Conservation (phyloP, 2,113 vertebrate species). For the Isurus oxyrinchus region DNA sequence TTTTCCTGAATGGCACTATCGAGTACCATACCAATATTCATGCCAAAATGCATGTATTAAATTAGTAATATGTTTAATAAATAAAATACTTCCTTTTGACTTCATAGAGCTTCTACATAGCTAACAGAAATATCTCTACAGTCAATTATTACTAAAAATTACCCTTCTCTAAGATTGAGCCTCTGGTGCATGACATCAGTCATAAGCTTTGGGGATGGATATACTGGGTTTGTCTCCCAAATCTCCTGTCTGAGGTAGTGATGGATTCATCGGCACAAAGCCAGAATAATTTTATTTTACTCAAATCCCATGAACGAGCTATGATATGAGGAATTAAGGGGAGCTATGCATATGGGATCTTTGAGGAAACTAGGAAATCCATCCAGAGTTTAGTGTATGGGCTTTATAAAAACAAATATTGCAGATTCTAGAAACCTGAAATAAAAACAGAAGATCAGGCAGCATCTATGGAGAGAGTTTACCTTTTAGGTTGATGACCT, state of each 20-base stretch:
- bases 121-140: neutral
- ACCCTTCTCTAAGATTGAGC: neutral
- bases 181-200: neutral
- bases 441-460: too few relatives aligned
- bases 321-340: too few relatives aligned
- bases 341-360: too few relatives aligned
- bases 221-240: neutral
- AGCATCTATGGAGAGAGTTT: too few relatives aligned
- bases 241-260: neutral
- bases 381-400: too few relatives aligned
- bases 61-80: neutral
- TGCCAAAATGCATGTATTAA: neutral
- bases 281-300: neutral
- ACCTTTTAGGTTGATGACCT: too few relatives aligned
- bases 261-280: neutral
- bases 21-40: neutral
- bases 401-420: too few relatives aligned
- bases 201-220: neutral
- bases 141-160: neutral
- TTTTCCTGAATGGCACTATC: neutral
- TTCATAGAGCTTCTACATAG: neutral
- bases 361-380: too few relatives aligned
- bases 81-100: neutral
- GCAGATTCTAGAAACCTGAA: too few relatives aligned
- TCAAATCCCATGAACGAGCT: too few relatives aligned